These are phyloP conservation scores for Diabrotica undecimpunctata DNA, from an alignment of 1,140 invertebrate species.

Conservation along the genomic window DNA sequence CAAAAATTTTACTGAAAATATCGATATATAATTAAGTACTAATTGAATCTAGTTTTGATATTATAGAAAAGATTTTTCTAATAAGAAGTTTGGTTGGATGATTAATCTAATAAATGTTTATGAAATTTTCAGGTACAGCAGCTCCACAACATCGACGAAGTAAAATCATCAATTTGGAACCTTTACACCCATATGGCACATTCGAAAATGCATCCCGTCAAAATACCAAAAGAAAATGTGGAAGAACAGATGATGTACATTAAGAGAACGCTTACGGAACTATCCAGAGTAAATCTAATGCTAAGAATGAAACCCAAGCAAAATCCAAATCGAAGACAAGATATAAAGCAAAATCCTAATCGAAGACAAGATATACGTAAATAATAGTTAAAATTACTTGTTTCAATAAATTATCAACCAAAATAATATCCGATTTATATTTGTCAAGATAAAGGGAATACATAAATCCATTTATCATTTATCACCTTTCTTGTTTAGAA, in stretches of 20 bases:
- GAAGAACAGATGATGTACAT: conserved; percentile 34
- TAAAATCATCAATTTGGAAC: conserved; percentile 31
- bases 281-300: conserved; percentile 26
- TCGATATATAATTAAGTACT: too few species aligned
- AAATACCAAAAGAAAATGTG: conserved; percentile 28
- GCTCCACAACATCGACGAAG: conserved; percentile 28
- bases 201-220: conserved; percentile 27
- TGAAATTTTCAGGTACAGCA: conserved; percentile 16
- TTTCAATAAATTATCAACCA: too few species aligned
- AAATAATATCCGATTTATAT: too few species aligned
- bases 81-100: too few species aligned
- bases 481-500: too few species aligned
- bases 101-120: neutral
- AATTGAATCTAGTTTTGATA: too few species aligned
- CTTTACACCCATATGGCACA: conserved; percentile 29
- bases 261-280: conserved; percentile 28
- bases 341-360: conserved; percentile 1
- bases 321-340: conserved; percentile 5
- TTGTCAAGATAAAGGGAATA: too few species aligned
- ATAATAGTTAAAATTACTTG: too few species aligned
- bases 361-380: too few species aligned
- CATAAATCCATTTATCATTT: too few species aligned
- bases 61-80: too few species aligned
- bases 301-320: conserved; percentile 17
- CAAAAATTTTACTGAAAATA: too few species aligned